Base-by-base conservation (phyloP, 2,888 invertebrate genomes). In the Watsonalla cultraria region DNA sequence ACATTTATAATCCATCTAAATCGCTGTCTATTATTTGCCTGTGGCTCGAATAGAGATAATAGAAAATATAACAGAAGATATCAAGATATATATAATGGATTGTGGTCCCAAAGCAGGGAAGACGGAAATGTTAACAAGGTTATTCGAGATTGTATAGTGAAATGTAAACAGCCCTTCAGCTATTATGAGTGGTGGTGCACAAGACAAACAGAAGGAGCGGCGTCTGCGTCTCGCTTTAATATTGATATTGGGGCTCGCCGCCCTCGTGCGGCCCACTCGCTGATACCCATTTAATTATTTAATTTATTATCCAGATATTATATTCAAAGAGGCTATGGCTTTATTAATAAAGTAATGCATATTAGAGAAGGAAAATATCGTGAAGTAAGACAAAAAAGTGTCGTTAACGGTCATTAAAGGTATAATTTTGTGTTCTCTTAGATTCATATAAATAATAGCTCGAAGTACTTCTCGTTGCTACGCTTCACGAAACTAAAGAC, bases 161-260 rank as follows among this genome's bases (percentile, higher is more conserved):
- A 84, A 78, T 78, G 80, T 78, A 84, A 82, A 85, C 78, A 85
- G 72, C 82, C 84, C 81, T 76, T 70, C 59, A 79, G 83, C 78
- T 77, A 82, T 85, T 82, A 80, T 79, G 79, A 79, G 76, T 76
- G 74, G 76, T 68, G 84, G 85, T 81, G 81, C 74, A 83, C 77
- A 83, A 84, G 75, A 78, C 80, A 85, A 86, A 86, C 81, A 82
- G 72, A 70, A 49, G 49, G 70, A 75, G 72, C 73, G 70, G 66
- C 74, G 79, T 72, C 73, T 78, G 68, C 66, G 64, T 74, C 75
- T 72, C 66, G 71, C 72, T 84, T 76, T 78, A 86, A 86, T 86
- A 88, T 87, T 88, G 81, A 84, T 82, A 76, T 76, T 79, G 66
- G 71, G 71, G 66, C 65, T 64, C 60, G 52, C 60, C 61, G 67